Base-by-base conservation (phyloP, 2,113 vertebrate genomes). In the Plecturocebus donacophilus region DNA sequence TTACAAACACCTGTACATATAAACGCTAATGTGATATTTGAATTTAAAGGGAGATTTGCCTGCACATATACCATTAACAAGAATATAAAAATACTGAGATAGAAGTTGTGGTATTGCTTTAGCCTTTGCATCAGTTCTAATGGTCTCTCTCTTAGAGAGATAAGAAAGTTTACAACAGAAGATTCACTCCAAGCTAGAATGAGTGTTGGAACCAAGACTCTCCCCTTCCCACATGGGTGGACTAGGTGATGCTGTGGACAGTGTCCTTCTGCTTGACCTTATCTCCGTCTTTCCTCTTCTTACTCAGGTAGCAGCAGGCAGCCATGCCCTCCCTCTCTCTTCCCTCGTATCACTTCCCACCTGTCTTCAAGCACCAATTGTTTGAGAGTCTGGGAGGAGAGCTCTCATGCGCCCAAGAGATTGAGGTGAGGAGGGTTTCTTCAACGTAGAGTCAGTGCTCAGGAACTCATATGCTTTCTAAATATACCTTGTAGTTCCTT, bases 41-140 rank as follows among this genome's bases (percentile, higher is more conserved):
- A 83, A 49, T 88, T 77, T 61, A 90, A 73, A 84, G 56, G 9
- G 58, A 87, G 45, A 89, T 93, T 70, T 92, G 45, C 38, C 54
- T 40, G 45, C 75, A 19, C 70, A 10, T 42, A 6, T 85, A 42
- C 17, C 35, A n/a, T 23, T 49, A 54, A 86, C 27, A 30, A 64
- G 61, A 90, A 21, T 86, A 45, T 61, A 30, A 92, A 75, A 49
- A 40, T 19, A 66, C 58, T 42, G 42, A 82, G 58, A 27, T 79
- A 49, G 35, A 54, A 88, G 77, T 17, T 27, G 0, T 47, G 61
- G 6, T 27, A 13, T 7, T 54, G 16, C 58, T 16, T 64, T 54
- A 21, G n/a, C 27, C 27, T 95, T 93, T 58, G 35, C 17, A 21
- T 61, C 25, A 56, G 16, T 77, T 77, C n/a, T 75, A 54, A 27